Evolutionary conservation across 2,797 vertebrate genomes (phyloP).

Genomic region (Eulemur coronatus): DNA sequence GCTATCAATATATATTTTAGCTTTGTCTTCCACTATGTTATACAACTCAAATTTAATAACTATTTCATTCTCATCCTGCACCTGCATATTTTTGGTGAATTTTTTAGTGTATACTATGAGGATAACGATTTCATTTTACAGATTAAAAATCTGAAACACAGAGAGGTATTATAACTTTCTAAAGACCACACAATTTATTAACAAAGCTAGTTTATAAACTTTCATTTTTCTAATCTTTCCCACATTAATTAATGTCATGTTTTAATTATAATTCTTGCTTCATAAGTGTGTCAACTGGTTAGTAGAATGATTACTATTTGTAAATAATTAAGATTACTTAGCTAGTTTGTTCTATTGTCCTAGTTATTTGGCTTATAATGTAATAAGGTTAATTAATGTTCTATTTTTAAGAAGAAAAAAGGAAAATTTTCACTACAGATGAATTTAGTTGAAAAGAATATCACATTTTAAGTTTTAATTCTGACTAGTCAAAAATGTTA

Average conservation of each 20-base stretch:
- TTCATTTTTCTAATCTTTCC: slow-evolving; percentile 21
- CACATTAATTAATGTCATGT: slow-evolving; percentile 52
- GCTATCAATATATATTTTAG: background rate
- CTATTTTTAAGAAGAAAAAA: background rate
- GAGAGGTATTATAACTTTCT: background rate
- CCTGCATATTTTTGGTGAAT: background rate
- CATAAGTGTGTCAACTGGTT: slow-evolving; percentile 25
- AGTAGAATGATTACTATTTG: slow-evolving; percentile 20
- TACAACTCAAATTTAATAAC: background rate
- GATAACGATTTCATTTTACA: background rate
- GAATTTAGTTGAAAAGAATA: slow-evolving; percentile 10
- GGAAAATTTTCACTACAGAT: background rate
- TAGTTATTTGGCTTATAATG: slow-evolving; percentile 25
- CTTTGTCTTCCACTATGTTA: background rate
- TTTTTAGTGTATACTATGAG: background rate
- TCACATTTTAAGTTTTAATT: background rate
- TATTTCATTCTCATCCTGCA: background rate
- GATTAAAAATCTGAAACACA: background rate
- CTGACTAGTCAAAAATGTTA: background rate
- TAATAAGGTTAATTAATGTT: slow-evolving; percentile 64
- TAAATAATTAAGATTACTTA: slow-evolving; percentile 59
- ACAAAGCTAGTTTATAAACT: slow-evolving; percentile 27
- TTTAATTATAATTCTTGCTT: slow-evolving; percentile 64
- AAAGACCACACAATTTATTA: slow-evolving; percentile 46
- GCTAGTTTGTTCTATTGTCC: slow-evolving; percentile 25